phyloP scores from a whole-genome alignment of 2,888 invertebrate species.

The Geophilus truncorum region DNA sequence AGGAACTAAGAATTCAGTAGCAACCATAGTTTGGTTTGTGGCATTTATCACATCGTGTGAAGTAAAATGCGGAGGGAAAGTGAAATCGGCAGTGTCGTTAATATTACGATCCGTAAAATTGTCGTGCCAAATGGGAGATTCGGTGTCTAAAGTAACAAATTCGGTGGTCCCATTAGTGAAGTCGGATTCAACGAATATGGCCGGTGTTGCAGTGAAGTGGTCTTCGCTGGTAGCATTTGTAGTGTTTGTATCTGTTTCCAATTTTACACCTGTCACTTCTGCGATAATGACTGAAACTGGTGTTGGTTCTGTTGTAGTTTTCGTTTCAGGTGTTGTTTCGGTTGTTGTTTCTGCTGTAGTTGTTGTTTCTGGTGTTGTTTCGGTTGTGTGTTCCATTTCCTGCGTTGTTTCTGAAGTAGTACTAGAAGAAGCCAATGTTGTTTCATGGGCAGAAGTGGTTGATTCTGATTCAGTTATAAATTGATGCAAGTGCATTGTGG shows the following conservation, averaged over 20 bases:
- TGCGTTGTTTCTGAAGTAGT: not conserved
- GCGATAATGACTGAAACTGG: no score
- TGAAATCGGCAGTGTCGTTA: no score
- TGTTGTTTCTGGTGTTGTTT: not conserved
- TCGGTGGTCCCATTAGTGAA: not conserved
- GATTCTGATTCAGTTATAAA: not conserved
- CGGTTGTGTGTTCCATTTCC: not conserved
- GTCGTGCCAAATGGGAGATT: no score
- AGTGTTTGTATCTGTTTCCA: no score
- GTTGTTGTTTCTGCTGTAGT: not conserved
- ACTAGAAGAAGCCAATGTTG: not conserved
- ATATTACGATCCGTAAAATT: no score
- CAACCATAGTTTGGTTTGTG: no score
- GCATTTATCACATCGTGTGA: no score
- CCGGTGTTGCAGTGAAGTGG: not conserved
- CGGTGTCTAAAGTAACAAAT: not conserved
- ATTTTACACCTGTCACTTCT: no score
- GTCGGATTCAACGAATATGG: no score
- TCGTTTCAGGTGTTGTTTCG: not conserved
- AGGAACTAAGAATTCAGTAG: no score
- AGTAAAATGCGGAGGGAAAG: no score
- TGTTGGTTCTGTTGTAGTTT: not conserved
- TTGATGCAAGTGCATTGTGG: not conserved
- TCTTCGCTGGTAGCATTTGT: no score
- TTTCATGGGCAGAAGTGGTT: not conserved